Base-by-base conservation (phyloP, 2,888 invertebrate species). In the Alentia gelatinosa region DNA sequence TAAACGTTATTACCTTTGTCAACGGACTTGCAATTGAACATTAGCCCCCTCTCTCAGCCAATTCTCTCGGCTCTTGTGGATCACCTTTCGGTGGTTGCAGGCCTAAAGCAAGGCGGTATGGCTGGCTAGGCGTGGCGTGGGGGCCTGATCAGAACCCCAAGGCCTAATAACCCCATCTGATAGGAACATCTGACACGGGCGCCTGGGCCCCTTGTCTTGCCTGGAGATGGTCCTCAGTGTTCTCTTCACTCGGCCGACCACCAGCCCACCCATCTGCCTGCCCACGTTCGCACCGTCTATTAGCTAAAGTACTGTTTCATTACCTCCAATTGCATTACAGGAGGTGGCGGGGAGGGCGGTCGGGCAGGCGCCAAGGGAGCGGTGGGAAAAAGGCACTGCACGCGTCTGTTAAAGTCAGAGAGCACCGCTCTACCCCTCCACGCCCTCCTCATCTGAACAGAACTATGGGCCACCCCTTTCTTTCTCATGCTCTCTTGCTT, bases 281-380 rank as follows among this genome's bases (percentile, higher is more conserved):
- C 35, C 33, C 75, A 7, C 26, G 75, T 33, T 37, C 75, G 30
- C 12, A 1, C 33, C 15, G 39, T 83, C 83, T 83, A 83, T 83
- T 83, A 83, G 83, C 37, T 83, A 35, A 83, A 83, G 40, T 37
- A 83, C 83, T 23, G 39, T 35, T 83, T 83, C 83, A 83, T 83
- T 83, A 83, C 40, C 39, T 83, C 39, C 39, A 37, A 83, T 83
- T 83, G 83, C 83, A 83, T 83, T 83, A 83, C n/a, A 12, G 3
- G 30, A 68, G 68, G 56, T 56, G 56, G 56, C 19, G n/a, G n/a
- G n/a, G 56, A n/a, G 56, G 56, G 5, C n/a, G n/a, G n/a, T n/a
- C n/a, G n/a, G n/a, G n/a, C n/a, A n/a, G n/a, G n/a, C n/a, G n/a
- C n/a, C n/a, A n/a, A n/a, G n/a, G n/a, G n/a, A n/a, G n/a, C n/a